A percentile compares a stretch with the other conserved stretches of the same genome.
phyloP scores from a whole-genome alignment of 2,113 vertebrate species.

The Trematomus loennbergii region DNA sequence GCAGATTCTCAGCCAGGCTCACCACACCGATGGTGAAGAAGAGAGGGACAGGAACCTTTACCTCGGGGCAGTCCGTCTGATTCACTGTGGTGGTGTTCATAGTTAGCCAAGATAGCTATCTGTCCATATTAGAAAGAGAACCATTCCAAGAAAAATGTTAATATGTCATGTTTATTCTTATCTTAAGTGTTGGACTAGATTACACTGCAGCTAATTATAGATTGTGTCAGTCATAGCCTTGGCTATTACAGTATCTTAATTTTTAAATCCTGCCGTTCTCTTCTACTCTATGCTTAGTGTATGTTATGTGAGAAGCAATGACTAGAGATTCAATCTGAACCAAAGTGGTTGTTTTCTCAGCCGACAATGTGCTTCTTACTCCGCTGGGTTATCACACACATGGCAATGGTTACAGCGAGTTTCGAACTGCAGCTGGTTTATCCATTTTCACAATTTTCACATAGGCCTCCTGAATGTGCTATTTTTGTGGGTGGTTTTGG shows the following conservation, averaged over 20 bases:
- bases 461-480: neutral
- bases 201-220: neutral
- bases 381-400: neutral
- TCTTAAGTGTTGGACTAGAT: neutral
- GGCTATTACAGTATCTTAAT: neutral
- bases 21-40: constrained; percentile 89
- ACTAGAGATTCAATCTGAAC: neutral
- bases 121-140: neutral
- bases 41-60: constrained; percentile 88
- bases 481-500: neutral
- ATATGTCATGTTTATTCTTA: neutral
- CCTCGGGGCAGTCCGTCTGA: constrained; percentile 85
- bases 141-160: neutral
- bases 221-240: neutral
- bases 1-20: constrained; percentile 92
- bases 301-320: neutral
- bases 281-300: neutral
- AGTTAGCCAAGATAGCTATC: neutral
- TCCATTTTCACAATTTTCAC: neutral
- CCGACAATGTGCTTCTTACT: neutral
- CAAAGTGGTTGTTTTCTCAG: constrained; percentile 1
- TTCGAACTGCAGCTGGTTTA: neutral
- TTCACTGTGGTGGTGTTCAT: constrained; percentile 57
- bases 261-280: neutral
- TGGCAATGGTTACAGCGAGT: neutral